Conservation (phyloP, 2,797 vertebrate genomes). For the Rhodeus uyekii region DNA sequence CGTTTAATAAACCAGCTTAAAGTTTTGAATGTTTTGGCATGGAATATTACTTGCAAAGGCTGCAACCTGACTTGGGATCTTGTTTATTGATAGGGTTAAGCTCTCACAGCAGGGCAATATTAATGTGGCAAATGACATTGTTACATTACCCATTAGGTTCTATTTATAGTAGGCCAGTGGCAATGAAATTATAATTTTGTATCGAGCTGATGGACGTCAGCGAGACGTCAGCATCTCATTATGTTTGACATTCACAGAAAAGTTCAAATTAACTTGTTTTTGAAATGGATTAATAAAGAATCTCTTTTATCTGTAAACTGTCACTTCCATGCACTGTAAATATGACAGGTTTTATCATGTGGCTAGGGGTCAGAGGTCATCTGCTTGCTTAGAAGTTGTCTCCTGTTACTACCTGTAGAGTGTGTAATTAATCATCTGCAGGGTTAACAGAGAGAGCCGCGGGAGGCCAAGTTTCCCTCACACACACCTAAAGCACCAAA, state of each 20-base stretch:
- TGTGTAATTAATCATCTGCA: conserved; percentile 71
- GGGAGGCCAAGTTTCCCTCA: conserved; percentile 22
- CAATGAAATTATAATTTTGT: background rate
- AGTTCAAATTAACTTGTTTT: background rate
- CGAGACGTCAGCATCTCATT: background rate
- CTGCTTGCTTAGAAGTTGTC: conserved; percentile 44
- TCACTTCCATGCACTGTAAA: conserved; percentile 1
- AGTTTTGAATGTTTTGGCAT: background rate
- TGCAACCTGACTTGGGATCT: background rate
- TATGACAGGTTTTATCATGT: conserved; percentile 35
- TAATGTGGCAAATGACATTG: conserved; percentile 19
- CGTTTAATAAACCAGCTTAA: background rate
- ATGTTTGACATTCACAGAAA: background rate
- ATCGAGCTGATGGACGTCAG: background rate
- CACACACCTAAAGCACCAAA: background rate
- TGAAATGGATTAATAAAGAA: background rate
- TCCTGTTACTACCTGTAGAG: conserved; percentile 63
- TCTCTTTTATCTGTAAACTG: conserved; percentile 24
- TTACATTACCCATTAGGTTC: conserved; percentile 13
- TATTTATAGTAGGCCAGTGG: background rate
- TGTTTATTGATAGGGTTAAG: background rate
- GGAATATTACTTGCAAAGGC: background rate
- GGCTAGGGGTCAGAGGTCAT: conserved; percentile 22
- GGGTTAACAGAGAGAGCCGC: conserved; percentile 47
- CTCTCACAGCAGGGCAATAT: background rate